A percentile compares a stretch with the other conserved stretches of the same genome.
These are phyloP conservation scores for Catharus ustulatus DNA, from an alignment of 2,797 vertebrate species.

Conservation along the genomic window DNA sequence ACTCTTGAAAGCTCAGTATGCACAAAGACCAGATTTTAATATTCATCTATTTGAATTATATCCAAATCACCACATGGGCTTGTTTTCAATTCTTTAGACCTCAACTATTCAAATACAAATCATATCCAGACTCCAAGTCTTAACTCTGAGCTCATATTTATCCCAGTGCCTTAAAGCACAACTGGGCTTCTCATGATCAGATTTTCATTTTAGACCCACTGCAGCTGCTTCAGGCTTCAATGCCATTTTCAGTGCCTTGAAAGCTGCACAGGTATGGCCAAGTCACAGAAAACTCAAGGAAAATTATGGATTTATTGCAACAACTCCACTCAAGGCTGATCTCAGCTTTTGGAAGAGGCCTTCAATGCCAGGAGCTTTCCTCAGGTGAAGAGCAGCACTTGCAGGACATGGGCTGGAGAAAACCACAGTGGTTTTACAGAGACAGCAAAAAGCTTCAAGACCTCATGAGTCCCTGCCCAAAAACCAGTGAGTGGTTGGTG, in stretches of 20 bases:
- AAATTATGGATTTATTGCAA: neutral
- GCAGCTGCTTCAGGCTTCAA: neutral
- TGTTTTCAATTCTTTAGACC: neutral
- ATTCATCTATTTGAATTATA: slow-evolving; percentile 6
- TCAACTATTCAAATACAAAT: neutral
- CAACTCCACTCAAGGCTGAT: neutral
- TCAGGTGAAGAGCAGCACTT: neutral
- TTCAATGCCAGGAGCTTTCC: neutral
- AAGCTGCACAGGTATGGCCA: neutral
- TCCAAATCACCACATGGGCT: slow-evolving; percentile 30
- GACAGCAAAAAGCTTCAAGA: neutral
- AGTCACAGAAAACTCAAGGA: neutral
- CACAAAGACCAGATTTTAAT: slow-evolving; percentile 50
- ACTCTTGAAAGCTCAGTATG: neutral
- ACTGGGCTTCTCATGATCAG: neutral
- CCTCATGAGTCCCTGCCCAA: neutral
- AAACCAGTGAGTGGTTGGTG: neutral
- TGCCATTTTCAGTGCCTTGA: neutral
- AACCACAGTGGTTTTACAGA: neutral
- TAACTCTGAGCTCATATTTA: neutral
- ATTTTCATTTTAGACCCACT: neutral
- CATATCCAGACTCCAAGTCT: neutral
- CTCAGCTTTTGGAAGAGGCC: neutral
- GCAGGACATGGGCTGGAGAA: neutral
- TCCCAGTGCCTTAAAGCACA: neutral